Evolutionary conservation across 2,888 invertebrate genomes (phyloP).

Genomic region (Lamproptera curius): DNA sequence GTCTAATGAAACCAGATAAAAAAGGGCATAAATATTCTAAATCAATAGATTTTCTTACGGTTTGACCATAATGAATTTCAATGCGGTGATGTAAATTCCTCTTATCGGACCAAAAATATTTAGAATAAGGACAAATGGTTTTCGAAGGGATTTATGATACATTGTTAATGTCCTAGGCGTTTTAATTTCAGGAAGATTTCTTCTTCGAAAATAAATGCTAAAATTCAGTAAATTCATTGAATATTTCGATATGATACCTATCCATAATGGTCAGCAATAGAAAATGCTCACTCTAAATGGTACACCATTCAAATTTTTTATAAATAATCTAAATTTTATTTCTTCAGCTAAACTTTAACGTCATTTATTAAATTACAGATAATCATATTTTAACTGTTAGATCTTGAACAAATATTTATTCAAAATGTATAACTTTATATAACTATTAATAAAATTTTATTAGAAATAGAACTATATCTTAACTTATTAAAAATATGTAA

Average conservation of each 20-base stretch:
- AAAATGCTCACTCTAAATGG: background rate
- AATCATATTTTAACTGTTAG: no score
- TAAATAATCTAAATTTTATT: no score
- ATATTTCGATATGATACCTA: background rate
- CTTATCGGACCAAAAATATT: conserved; percentile 18
- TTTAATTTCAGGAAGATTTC: background rate
- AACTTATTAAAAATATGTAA: no score
- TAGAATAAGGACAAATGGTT: conserved; percentile 13
- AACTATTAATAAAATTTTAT: no score
- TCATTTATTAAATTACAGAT: no score
- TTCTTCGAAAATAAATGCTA: no score
- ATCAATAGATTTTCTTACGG: background rate
- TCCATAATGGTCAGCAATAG: background rate
- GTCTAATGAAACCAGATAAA: background rate
- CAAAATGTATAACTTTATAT: no score
- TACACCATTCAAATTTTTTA: no score
- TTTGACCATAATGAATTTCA: background rate
- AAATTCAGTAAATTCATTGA: no score
- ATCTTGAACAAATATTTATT: no score
- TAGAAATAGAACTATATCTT: no score
- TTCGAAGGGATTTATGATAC: conserved; percentile 8
- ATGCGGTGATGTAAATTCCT: conserved; percentile 13
- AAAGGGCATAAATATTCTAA: conserved; percentile 11
- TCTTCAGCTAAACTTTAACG: no score
- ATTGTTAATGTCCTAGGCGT: conserved; percentile 4